phyloP scores from a whole-genome alignment of 2,888 invertebrate species.

The Aproaerema taeniolella region DNA sequence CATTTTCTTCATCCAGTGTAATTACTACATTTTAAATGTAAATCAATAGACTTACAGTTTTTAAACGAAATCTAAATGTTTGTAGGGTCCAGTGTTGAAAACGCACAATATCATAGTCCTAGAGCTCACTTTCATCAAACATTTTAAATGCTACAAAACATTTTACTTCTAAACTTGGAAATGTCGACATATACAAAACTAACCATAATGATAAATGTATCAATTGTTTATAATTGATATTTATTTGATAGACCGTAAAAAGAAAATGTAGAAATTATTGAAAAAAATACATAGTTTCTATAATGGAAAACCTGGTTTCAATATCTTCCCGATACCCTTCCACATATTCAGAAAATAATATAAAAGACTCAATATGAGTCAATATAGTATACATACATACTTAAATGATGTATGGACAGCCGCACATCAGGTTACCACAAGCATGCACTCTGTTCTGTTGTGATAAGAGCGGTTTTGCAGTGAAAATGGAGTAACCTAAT shows the following conservation, averaged over 20 bases:
- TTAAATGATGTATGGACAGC: too few relatives aligned
- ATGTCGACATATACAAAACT: slow-evolving; percentile 69
- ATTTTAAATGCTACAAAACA: slow-evolving; percentile 57
- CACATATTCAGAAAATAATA: slow-evolving; percentile 8
- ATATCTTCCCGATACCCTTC: slow-evolving; percentile 26
- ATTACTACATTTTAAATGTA: slow-evolving; percentile 66
- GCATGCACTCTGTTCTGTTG: too few relatives aligned
- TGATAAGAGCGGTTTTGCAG: too few relatives aligned
- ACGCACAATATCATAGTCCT: slow-evolving; percentile 76
- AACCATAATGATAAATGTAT: slow-evolving; percentile 68
- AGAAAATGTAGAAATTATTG: slow-evolving; percentile 71
- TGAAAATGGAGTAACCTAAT: too few relatives aligned
- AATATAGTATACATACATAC: too few relatives aligned
- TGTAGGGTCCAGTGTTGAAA: slow-evolving; percentile 75
- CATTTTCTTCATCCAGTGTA: slow-evolving; percentile 73
- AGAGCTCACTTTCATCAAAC: slow-evolving; percentile 68
- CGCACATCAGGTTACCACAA: too few relatives aligned
- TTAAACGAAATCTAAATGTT: slow-evolving; percentile 73
- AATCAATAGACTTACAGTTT: slow-evolving; percentile 71
- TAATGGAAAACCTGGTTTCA: slow-evolving; percentile 54
- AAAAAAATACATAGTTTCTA: slow-evolving; percentile 74
- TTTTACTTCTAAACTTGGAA: slow-evolving; percentile 64
- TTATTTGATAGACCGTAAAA: slow-evolving; percentile 72
- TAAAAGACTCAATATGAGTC: slow-evolving; percentile 1
- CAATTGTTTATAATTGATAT: slow-evolving; percentile 75